These are phyloP conservation scores for Cydia splendana DNA, from an alignment of 1,140 invertebrate genomes.

Conservation along the genomic window DNA sequence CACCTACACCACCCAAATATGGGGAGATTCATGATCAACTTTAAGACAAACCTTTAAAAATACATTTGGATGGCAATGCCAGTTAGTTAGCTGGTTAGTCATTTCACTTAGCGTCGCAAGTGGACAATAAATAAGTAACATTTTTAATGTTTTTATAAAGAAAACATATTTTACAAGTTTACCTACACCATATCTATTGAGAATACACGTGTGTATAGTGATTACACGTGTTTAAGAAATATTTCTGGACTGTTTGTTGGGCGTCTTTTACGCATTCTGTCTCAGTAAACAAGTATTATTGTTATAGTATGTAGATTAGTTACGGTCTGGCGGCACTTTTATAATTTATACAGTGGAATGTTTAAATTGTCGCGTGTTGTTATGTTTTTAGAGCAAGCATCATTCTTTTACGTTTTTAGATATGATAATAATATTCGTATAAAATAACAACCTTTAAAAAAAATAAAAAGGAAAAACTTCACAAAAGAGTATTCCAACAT, in stretches of 20 bases:
- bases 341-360: neutral
- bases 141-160: neutral
- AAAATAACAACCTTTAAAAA: neutral
- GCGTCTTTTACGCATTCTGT: neutral
- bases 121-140: neutral
- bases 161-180: neutral
- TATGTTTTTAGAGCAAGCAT: neutral
- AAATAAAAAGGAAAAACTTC: neutral
- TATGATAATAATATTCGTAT: neutral
- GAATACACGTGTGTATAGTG: neutral
- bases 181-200: neutral
- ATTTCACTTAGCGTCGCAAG: neutral
- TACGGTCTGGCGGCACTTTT: neutral
- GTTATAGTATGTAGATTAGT: slow-evolving; percentile 14
- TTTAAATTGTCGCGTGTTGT: neutral
- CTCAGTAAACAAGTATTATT: neutral
- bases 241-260: neutral
- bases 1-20: slow-evolving; percentile 13
- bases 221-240: neutral
- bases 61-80: neutral
- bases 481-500: no score
- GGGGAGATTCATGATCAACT: slow-evolving; percentile 10
- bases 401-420: neutral
- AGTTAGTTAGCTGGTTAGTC: neutral
- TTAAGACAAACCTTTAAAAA: neutral